Base-by-base conservation (phyloP, 2,113 vertebrate genomes). In the Labrus mixtus region DNA sequence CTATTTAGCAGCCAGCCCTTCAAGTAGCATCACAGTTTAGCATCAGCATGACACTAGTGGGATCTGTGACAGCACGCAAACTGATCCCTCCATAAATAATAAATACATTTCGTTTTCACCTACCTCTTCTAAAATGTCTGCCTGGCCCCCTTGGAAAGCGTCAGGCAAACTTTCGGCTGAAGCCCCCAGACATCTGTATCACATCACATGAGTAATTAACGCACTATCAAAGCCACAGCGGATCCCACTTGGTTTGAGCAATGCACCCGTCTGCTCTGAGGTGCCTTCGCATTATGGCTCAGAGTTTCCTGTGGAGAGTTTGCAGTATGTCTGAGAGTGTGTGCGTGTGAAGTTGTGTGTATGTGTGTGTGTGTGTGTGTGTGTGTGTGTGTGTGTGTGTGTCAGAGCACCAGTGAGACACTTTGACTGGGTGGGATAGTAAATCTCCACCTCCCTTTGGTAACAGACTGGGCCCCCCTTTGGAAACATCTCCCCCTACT, bases 171-270 rank as follows among this genome's bases (percentile, higher is more conserved):
- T 94, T 94, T 93, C 91, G 89, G 90, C 92, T 93, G 92, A 90
- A 93, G 93, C 94, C 94, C 93, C 94, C 91, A 94, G 94, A 95
- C 94, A 93, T 95, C 93, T 94, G 94, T 92, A 93, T 93, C 92
- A 91, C 93, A 91, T 93, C 94, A 94, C 93, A 94, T 95, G 92
- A 93, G 95, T 95, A 95, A 95, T 95, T 95, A 95, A 95, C 89
- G 87, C 87, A 86, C 91, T 94, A 95, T 95, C 95, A 95, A 95
- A 95, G 94, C 90, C 77, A 79, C 73, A 76, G 70, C 91, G 77
- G 88, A 90, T 95, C 94, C 93, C 93, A 89, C 91, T 94, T 94
- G 94, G 94, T 91, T 92, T 90, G 86, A 83, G 88, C 92, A 88
- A 81, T 71, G 88, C 89, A 88, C 84, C 85, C 89, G 90, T 91